Conservation (phyloP, 1,140 invertebrate genomes). For the Dendrolimus punctatus region DNA sequence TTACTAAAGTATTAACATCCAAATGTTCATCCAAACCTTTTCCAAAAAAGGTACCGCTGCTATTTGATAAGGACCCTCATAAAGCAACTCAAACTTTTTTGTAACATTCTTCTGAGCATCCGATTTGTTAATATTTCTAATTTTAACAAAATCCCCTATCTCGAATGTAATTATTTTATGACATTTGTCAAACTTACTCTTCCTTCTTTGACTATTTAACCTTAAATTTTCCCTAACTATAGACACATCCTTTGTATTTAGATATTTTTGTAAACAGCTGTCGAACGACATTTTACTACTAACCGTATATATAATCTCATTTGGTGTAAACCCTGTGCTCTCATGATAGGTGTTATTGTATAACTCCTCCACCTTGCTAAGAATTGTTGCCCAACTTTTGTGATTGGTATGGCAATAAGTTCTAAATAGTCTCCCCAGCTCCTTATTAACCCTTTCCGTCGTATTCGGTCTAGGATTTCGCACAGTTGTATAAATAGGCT, state of each 20-base stretch:
- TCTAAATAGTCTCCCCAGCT: constrained; percentile 31
- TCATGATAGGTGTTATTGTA: constrained; percentile 44
- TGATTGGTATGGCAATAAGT: constrained; percentile 24
- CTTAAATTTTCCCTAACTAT: constrained; percentile 10
- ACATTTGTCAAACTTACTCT: constrained; percentile 9
- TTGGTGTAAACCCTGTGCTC: constrained; percentile 27
- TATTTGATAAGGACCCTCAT: constrained; percentile 16
- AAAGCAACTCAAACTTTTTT: constrained; percentile 18
- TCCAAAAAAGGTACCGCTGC: constrained; percentile 12
- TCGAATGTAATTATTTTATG: constrained; percentile 12
- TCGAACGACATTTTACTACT: neutral
- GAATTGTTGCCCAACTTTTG: constrained; percentile 15
- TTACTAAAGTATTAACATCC: constrained; percentile 18
- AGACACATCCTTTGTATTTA: constrained; percentile 6
- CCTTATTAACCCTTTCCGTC: constrained; percentile 28
- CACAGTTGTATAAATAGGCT: constrained; percentile 24
- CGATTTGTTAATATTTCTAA: constrained; percentile 16
- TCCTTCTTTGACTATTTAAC: constrained; percentile 1
- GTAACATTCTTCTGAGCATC: constrained; percentile 15
- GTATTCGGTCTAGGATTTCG: constrained; percentile 33
- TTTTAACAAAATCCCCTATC: constrained; percentile 17
- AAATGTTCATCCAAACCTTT: too few species aligned
- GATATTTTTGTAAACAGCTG: constrained; percentile 1
- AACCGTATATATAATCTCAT: constrained; percentile 41
- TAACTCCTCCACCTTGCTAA: neutral